These are phyloP conservation scores for Myotis myotis DNA, from an alignment of 2,797 vertebrate genomes.

Conservation along the genomic window DNA sequence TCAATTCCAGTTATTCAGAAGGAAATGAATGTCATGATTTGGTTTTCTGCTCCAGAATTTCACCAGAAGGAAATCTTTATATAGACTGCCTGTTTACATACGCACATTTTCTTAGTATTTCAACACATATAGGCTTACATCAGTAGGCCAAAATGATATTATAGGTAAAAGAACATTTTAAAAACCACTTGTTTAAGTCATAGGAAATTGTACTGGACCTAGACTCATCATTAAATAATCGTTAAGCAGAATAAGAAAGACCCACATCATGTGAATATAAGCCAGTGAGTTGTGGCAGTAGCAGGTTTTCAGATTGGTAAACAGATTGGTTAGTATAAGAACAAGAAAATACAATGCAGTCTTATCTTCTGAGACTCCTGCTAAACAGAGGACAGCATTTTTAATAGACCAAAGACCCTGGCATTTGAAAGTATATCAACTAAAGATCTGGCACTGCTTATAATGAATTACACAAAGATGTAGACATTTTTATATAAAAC, in stretches of 20 bases:
- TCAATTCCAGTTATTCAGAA: constrained; percentile 33
- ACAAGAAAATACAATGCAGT: background rate
- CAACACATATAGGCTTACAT: background rate
- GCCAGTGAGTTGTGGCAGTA: background rate
- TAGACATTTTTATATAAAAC: background rate
- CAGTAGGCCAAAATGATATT: background rate
- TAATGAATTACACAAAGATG: background rate
- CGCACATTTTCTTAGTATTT: background rate
- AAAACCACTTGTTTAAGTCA: background rate
- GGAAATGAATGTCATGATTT: constrained; percentile 28
- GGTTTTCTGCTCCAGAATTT: constrained; percentile 25
- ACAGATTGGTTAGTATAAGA: background rate
- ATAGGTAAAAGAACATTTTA: background rate
- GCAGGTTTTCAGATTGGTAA: background rate
- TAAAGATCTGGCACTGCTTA: background rate
- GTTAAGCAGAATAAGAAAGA: background rate
- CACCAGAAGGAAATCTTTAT: background rate
- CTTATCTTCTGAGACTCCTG: background rate
- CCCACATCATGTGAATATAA: background rate
- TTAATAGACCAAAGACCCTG: background rate
- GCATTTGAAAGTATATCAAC: background rate
- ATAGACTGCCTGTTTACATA: background rate
- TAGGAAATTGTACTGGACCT: background rate
- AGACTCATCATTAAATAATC: background rate
- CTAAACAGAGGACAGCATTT: background rate